These are phyloP conservation scores for Megamerina dolium DNA, from an alignment of 2,888 invertebrate genomes.

Conservation along the genomic window DNA sequence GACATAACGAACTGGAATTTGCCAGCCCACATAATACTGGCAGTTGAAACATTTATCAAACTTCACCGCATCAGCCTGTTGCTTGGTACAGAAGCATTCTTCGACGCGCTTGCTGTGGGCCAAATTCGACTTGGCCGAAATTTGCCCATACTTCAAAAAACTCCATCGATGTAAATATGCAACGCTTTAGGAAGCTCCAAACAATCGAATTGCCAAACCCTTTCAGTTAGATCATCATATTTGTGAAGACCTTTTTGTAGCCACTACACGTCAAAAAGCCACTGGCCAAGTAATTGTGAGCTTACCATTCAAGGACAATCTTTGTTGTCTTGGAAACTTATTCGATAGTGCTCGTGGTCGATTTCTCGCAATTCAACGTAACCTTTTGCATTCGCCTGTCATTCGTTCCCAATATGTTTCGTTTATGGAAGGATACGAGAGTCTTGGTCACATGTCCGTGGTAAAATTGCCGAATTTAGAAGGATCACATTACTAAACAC, in stretches of 20 bases:
- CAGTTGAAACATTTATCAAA: background rate
- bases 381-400: background rate
- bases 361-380: background rate
- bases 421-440: too few relatives aligned
- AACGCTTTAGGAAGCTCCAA: conserved; percentile 3
- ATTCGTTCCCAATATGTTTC: too few relatives aligned
- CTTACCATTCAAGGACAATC: background rate
- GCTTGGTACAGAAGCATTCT: background rate
- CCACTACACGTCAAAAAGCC: background rate
- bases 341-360: conserved; percentile 2
- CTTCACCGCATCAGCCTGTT: background rate
- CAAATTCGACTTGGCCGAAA: conserved; percentile 2
- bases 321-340: background rate
- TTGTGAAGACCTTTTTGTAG: background rate
- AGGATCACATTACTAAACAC: too few relatives aligned
- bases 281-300: background rate
- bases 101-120: background rate
- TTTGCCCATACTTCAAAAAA: conserved; percentile 1
- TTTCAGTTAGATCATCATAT: background rate
- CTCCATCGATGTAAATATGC: too few relatives aligned
- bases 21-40: background rate
- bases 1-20: background rate
- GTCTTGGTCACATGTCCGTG: conserved; percentile 3
- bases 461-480: background rate
- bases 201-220: background rate